phyloP scores from a whole-genome alignment of 2,888 invertebrate species.

The Amphipyra tragopoginis region DNA sequence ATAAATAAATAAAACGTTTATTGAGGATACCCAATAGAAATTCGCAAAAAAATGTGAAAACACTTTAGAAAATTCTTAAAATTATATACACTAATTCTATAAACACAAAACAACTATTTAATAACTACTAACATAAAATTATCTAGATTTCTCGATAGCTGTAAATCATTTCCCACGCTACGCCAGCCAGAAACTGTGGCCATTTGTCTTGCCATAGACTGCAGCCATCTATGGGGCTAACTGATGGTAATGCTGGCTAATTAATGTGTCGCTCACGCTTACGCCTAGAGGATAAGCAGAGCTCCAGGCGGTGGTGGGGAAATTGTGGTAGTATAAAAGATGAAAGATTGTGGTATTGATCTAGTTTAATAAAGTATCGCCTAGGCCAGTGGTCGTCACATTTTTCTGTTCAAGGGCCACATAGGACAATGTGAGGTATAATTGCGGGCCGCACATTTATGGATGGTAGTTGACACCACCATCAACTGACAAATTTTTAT shows the following conservation, averaged over 20 bases:
- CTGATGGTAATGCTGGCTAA: slow-evolving; percentile 63
- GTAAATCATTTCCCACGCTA: slow-evolving; percentile 82
- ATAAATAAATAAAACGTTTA: too few species aligned
- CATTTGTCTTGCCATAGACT: slow-evolving; percentile 69
- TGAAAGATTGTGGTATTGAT: slow-evolving; percentile 13
- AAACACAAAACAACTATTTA: slow-evolving; percentile 34
- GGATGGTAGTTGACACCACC: too few species aligned
- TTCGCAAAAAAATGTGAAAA: too few species aligned
- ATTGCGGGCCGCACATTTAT: too few species aligned
- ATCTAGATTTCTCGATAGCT: slow-evolving; percentile 53
- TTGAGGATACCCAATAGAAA: too few species aligned
- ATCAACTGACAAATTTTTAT: too few species aligned
- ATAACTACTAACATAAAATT: slow-evolving; percentile 48
- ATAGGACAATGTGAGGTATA: too few species aligned
- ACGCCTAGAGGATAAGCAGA: slow-evolving; percentile 47
- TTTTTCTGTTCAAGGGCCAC: too few species aligned
- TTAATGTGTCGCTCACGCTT: slow-evolving; percentile 62
- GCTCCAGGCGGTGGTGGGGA: slow-evolving; percentile 22
- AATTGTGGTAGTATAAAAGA: slow-evolving; percentile 20
- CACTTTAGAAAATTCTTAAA: too few species aligned
- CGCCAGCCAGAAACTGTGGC: slow-evolving; percentile 58
- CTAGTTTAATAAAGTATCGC: slow-evolving; percentile 6
- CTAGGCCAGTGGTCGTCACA: too few species aligned
- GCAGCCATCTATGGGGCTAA: slow-evolving; percentile 69
- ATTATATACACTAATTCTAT: slow-evolving; percentile 7